A percentile compares a stretch with the other conserved stretches of the same genome.
Evolutionary conservation across 2,797 vertebrate genomes (phyloP).

Genomic region (Sebastes dallii): DNA sequence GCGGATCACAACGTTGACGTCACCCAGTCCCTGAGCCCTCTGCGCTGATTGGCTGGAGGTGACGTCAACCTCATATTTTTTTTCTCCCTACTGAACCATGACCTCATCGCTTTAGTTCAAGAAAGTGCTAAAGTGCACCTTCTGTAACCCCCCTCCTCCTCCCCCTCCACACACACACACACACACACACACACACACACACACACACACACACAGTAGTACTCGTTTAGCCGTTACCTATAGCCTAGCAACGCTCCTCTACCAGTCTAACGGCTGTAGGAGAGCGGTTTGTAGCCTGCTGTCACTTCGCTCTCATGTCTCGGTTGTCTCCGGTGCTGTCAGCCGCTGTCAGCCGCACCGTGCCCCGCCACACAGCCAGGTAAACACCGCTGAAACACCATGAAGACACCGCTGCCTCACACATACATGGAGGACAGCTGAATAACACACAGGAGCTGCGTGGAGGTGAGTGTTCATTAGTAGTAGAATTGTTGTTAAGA

Average conservation of each 20-base stretch:
- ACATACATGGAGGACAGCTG: constrained; percentile 67
- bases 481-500: not conserved
- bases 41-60: constrained; percentile 90
- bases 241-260: constrained; percentile 46
- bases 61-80: constrained; percentile 87
- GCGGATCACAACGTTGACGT: constrained; percentile 85
- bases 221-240: constrained; percentile 32
- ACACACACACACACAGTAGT: constrained; percentile 14
- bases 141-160: constrained; percentile 60
- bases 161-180: constrained; percentile 5
- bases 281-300: not conserved
- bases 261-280: not conserved
- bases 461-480: constrained; percentile 63
- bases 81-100: constrained; percentile 80
- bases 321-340: constrained; percentile 63
- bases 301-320: constrained; percentile 37
- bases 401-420: constrained; percentile 56
- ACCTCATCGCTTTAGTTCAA: constrained; percentile 90
- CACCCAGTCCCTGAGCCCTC: constrained; percentile 80
- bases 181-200: constrained; percentile 5
- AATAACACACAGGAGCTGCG: constrained; percentile 38
- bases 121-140: constrained; percentile 86
- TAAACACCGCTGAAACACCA: constrained; percentile 69
- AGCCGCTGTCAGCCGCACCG: constrained; percentile 62
- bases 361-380: constrained; percentile 58